Evolutionary conservation across 2,888 invertebrate species (phyloP).

Genomic region (Dexiosoma caninum): DNA sequence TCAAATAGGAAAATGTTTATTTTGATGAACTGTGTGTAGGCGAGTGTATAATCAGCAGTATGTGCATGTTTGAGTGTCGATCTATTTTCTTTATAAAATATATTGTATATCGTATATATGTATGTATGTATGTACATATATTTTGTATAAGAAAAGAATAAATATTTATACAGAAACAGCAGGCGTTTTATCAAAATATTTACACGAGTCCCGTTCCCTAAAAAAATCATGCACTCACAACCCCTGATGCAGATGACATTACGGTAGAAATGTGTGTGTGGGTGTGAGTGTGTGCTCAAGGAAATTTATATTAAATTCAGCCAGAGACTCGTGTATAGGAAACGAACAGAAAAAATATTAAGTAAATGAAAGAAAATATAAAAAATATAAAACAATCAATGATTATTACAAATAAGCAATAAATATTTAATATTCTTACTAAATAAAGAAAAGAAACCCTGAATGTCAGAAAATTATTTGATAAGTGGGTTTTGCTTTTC

Average conservation of each 20-base stretch:
- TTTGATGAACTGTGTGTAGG: constrained; percentile 14
- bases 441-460: not conserved
- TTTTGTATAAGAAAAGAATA: constrained; percentile 62
- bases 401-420: constrained; percentile 60
- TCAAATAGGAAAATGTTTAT: constrained; percentile 18
- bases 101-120: not conserved
- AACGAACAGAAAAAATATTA: constrained; percentile 17
- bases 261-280: not conserved
- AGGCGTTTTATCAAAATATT: constrained; percentile 76
- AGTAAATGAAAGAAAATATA: not conserved
- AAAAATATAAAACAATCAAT: constrained; percentile 21
- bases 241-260: not conserved
- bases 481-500: constrained; percentile 38
- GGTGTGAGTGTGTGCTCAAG: not conserved
- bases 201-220: constrained; percentile 65
- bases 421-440: constrained; percentile 44
- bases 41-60: not conserved
- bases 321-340: constrained; percentile 21
- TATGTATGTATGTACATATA: too few species aligned
- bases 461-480: constrained; percentile 39
- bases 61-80: not conserved
- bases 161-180: constrained; percentile 75
- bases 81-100: not conserved
- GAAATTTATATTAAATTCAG: constrained; percentile 29
- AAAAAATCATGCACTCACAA: not conserved